These are phyloP conservation scores for Ochotona princeps DNA, from an alignment of 2,113 vertebrate genomes.

Conservation along the genomic window DNA sequence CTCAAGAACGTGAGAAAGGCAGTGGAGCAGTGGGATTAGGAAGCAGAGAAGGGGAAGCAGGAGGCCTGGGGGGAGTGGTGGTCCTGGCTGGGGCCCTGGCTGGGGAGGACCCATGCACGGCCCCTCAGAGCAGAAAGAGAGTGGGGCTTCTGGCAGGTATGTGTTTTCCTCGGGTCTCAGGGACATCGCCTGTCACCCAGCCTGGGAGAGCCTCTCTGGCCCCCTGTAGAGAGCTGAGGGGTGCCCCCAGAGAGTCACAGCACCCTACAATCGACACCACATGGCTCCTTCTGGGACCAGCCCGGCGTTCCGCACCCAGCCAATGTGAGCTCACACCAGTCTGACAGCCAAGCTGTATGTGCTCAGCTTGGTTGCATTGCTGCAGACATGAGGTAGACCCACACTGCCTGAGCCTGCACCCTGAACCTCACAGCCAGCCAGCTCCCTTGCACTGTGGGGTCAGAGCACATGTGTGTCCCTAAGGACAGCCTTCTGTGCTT, in stretches of 20 bases:
- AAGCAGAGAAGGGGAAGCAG: too few species aligned
- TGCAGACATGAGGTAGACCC: rapidly evolving
- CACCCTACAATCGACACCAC: rapidly evolving
- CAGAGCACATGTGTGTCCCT: too few species aligned
- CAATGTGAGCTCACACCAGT: rapidly evolving
- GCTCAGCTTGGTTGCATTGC: background rate
- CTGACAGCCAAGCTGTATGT: background rate
- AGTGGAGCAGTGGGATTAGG: too few species aligned
- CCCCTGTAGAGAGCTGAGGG: background rate
- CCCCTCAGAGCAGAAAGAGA: too few species aligned
- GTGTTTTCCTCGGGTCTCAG: background rate
- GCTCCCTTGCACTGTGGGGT: too few species aligned
- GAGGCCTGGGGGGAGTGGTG: too few species aligned
- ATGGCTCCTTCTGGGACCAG: rapidly evolving
- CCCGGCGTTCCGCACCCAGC: rapidly evolving
- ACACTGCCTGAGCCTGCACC: too few species aligned
- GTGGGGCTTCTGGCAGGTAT: background rate
- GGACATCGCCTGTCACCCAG: background rate
- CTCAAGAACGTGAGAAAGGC: too few species aligned
- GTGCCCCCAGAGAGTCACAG: too few species aligned
- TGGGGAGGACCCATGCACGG: too few species aligned
- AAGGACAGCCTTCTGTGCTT: background rate
- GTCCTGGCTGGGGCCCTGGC: too few species aligned
- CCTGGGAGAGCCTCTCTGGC: background rate
- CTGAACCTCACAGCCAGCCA: too few species aligned